A percentile compares a stretch with the other conserved stretches of the same genome.
Conservation (phyloP, 2,797 vertebrate genomes). For the Peromyscus attwateri region DNA sequence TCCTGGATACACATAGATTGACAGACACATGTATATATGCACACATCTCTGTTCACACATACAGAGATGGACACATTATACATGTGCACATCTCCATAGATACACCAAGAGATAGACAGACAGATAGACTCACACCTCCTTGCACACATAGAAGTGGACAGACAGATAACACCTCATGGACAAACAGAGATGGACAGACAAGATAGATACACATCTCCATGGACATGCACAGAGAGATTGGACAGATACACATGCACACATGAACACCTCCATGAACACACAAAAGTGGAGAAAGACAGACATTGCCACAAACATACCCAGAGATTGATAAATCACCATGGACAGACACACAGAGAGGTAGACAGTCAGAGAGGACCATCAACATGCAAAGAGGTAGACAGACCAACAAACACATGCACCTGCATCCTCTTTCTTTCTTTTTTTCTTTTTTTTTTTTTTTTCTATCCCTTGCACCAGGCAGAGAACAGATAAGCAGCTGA, state of each 20-base stretch:
- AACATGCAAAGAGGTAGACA: neutral
- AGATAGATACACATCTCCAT: neutral
- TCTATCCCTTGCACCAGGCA: constrained; percentile 39
- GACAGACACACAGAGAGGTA: neutral
- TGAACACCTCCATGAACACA: no score
- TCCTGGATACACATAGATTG: neutral
- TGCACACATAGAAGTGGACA: neutral
- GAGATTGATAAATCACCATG: neutral
- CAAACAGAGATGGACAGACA: neutral
- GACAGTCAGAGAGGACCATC: neutral
- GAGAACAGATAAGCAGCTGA: constrained; percentile 77
- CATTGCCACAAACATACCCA: neutral
- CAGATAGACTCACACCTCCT: neutral
- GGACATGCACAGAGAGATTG: neutral
- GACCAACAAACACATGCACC: neutral
- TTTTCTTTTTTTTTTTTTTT: constrained; percentile 55
- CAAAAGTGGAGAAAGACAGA: neutral
- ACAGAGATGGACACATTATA: neutral
- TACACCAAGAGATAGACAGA: neutral
- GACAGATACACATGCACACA: neutral
- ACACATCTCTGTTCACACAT: neutral
- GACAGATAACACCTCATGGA: neutral
- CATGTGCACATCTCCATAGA: neutral
- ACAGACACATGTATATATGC: no score
- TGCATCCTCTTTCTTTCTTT: neutral